Conservation (phyloP, 1,140 invertebrate species). For the Drosophila cardini region DNA sequence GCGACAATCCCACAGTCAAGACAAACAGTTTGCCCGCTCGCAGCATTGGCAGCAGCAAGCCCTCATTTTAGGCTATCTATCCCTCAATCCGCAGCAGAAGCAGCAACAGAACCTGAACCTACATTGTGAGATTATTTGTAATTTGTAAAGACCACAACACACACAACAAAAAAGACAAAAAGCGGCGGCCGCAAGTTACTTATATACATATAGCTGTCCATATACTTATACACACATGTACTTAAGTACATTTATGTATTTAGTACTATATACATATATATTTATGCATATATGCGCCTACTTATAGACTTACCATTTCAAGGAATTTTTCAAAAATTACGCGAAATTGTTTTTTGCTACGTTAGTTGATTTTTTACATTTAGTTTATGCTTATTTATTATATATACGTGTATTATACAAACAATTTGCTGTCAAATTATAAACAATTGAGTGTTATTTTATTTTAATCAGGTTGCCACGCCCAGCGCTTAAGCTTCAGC, state of each 20-base stretch:
- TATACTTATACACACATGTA: constrained; percentile 43
- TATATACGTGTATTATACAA: constrained; percentile 79
- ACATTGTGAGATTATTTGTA: constrained; percentile 82
- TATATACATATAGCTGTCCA: constrained; percentile 45
- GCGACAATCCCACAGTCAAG: constrained; percentile 88
- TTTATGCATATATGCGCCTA: constrained; percentile 26
- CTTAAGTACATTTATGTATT: constrained; percentile 34
- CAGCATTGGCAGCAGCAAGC: constrained; percentile 85
- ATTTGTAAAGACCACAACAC: constrained; percentile 73
- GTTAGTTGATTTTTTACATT: constrained; percentile 71
- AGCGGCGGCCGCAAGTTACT: constrained; percentile 49
- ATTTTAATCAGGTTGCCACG: constrained; percentile 7
- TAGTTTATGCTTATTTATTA: constrained; percentile 79
- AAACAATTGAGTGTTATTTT: constrained; percentile 33
- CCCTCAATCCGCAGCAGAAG: not conserved
- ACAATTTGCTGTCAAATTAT: constrained; percentile 67
- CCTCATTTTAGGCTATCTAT: constrained; percentile 70
- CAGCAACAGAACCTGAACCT: constrained; percentile 39
- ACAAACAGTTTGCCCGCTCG: constrained; percentile 88
- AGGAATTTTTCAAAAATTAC: constrained; percentile 76
- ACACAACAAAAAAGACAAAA: constrained; percentile 65
- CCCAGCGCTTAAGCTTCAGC: not conserved
- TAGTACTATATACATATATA: constrained; percentile 25
- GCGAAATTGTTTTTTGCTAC: constrained; percentile 73
- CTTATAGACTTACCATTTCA: constrained; percentile 76